Percentiles rank a stretch among this genome's conserved stretches.
phyloP scores from a whole-genome alignment of 2,888 invertebrate species.

The Morpho helenor region DNA sequence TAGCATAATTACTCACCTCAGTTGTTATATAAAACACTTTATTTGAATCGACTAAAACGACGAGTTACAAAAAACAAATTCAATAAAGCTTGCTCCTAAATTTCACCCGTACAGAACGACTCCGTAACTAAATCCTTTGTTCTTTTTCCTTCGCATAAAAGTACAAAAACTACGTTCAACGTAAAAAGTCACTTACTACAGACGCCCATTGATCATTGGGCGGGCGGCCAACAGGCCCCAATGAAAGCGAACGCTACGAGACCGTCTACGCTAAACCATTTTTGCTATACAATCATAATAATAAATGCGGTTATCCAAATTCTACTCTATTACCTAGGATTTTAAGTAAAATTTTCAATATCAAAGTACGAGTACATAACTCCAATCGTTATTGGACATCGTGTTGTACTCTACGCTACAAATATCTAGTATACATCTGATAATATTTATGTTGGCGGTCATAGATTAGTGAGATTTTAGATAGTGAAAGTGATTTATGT shows the following conservation, averaged over 20 bases:
- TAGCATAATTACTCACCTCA: too few species aligned
- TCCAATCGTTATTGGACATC: constrained; percentile 12
- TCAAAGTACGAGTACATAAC: constrained; percentile 1
- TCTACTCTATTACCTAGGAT: constrained; percentile 24
- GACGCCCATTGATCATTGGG: constrained; percentile 66
- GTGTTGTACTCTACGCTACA: constrained; percentile 25
- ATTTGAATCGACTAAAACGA: too few species aligned
- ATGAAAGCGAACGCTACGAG: constrained; percentile 67
- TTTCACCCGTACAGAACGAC: constrained; percentile 14
- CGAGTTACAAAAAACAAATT: too few species aligned
- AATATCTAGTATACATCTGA: constrained; percentile 33
- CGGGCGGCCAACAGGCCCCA: constrained; percentile 45
- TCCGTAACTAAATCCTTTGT: constrained; percentile 25
- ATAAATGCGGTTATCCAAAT: constrained; percentile 26
- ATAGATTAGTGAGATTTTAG: constrained; percentile 43
- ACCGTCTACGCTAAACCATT: constrained; percentile 28
- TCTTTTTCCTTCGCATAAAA: constrained; percentile 24
- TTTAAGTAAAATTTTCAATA: constrained; percentile 19
- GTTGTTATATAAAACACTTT: too few species aligned
- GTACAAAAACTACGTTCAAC: constrained; percentile 48
- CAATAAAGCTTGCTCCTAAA: constrained; percentile 10
- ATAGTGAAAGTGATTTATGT: constrained; percentile 31
- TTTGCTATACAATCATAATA: constrained; percentile 20
- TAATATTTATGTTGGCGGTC: constrained; percentile 44
- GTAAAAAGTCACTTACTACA: constrained; percentile 63